Percentiles rank a stretch among this genome's conserved stretches.
These are phyloP conservation scores for Mythimna ferrago DNA, from an alignment of 2,888 invertebrate genomes.

Conservation along the genomic window DNA sequence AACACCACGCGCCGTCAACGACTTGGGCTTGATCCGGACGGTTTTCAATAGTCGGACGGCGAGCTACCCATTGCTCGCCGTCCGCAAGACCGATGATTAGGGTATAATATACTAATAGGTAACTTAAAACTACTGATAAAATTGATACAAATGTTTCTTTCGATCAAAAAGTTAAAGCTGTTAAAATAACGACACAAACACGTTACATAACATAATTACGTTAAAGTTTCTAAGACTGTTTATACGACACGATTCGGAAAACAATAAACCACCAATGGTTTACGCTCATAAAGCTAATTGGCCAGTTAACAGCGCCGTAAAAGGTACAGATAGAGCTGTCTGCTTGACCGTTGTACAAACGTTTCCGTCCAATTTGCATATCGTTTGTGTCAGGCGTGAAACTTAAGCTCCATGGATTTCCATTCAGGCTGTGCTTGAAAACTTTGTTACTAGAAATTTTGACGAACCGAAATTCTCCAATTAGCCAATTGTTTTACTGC, in stretches of 20 bases:
- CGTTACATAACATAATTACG: not conserved
- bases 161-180: not conserved
- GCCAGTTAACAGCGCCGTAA: constrained; percentile 42
- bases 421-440: constrained; percentile 6
- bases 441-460: constrained; percentile 11
- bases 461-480: not conserved
- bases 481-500: not conserved
- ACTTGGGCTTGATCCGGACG: too few relatives aligned
- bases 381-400: constrained; percentile 25
- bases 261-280: constrained; percentile 32
- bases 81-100: too few relatives aligned
- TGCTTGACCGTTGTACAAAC: constrained; percentile 27
- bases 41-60: too few relatives aligned
- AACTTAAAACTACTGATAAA: not conserved
- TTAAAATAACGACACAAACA: not conserved
- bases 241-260: constrained; percentile 6
- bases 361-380: constrained; percentile 51
- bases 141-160: not conserved
- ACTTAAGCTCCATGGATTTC: constrained; percentile 9
- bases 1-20: too few relatives aligned
- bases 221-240: not conserved
- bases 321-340: constrained; percentile 34
- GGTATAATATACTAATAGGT: too few relatives aligned
- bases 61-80: too few relatives aligned
- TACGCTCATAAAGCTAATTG: constrained; percentile 52